phyloP scores from a whole-genome alignment of 2,113 vertebrate species.

The Tetrax tetrax region DNA sequence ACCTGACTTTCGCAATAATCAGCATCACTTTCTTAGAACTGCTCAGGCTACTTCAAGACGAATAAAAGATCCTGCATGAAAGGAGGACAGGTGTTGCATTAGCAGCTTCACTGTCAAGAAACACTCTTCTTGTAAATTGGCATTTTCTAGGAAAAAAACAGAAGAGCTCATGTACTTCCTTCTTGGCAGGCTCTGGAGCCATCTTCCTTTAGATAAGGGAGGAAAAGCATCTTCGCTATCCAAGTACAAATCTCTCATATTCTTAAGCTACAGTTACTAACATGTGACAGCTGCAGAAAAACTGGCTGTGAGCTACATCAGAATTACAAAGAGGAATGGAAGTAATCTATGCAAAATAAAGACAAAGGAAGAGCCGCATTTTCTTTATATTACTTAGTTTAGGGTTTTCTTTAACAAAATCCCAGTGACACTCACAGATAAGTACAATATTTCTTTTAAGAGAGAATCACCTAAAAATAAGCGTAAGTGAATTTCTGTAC shows the following conservation, averaged over 20 bases:
- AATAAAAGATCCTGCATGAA: neutral
- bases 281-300: constrained; percentile 45
- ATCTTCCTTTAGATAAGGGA: constrained; percentile 22
- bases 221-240: constrained; percentile 3
- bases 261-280: constrained; percentile 25
- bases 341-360: neutral
- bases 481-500: neutral
- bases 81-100: neutral
- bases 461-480: neutral
- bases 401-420: neutral
- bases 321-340: constrained; percentile 7
- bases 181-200: constrained; percentile 42
- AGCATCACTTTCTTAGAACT: neutral
- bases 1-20: neutral
- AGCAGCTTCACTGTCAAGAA: constrained; percentile 31
- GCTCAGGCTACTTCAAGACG: neutral
- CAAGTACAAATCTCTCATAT: constrained; percentile 28
- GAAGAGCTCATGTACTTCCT: constrained; percentile 24
- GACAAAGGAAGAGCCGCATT: neutral
- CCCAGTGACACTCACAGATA: neutral
- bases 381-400: neutral
- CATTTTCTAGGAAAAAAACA: constrained; percentile 22
- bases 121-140: neutral
- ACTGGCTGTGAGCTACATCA: neutral
- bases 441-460: neutral